Evolutionary conservation across 2,888 invertebrate species (phyloP), one percentile per base, ranked within the genome.

Genomic region (Torymus tubicola): DNA sequence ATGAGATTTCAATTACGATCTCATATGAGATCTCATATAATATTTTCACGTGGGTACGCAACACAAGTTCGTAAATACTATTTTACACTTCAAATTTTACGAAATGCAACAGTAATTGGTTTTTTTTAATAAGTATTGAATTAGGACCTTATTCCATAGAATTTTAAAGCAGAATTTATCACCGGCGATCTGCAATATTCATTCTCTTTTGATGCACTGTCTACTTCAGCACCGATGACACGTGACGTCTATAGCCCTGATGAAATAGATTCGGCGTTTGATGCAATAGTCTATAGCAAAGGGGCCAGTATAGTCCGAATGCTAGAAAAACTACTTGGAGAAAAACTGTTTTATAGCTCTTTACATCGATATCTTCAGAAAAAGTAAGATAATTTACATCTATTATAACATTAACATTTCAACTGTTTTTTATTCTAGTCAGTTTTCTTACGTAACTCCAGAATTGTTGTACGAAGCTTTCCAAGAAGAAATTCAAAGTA

Each of bases 161-260:
- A 93, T 57, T 87, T 96, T 76, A 93, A 92, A 18, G 93, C 93
- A 8, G 95, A 96, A 85, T 96, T 96, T 86, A 93, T 95, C 0
- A 91, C 92, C 0, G 94, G 95, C 76, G 94, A 95, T 87, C 84
- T 96, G 0, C 96, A 96, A 83, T 88, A 91, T 0, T 93, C 94
- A 5, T 91, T 95, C 75, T 90, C 90, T 0, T 88, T 89, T 82
- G 96, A 96, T 86, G 92, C 94, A 16, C 90, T 92, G 0, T 88
- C 90, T 52, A 90, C 89, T 24, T 92, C 93, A 0, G 93, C 94
- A 71, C 92, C 96, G 0, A 89, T 96, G 84, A 93, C 92, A 2
- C 80, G 86, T 1, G 84, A 87, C 63, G 93, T 94, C 0, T 92
- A 92, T 8, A 93, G 93, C 8, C 93, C 94, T 0, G 86, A 87